A percentile compares a stretch with the other conserved stretches of the same genome.
Evolutionary conservation across 2,797 vertebrate genomes (phyloP).

Genomic region (Acipenser transmontanus): DNA sequence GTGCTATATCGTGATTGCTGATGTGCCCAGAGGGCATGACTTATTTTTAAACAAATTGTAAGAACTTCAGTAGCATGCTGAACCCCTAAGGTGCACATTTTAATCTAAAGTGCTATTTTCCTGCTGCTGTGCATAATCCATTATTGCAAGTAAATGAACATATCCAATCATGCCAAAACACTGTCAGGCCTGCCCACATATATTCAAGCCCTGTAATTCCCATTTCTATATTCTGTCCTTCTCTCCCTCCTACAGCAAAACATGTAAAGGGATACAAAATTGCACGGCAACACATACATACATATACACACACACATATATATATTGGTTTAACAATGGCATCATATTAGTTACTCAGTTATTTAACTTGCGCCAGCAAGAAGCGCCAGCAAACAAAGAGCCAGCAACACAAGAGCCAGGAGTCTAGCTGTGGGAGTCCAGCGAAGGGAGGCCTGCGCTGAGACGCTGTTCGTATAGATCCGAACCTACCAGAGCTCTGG

Average conservation of each 20-base stretch:
- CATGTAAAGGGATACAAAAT: no score
- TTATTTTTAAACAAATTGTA: constrained; percentile 8
- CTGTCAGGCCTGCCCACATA: not conserved
- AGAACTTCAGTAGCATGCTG: not conserved
- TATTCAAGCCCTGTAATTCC: not conserved
- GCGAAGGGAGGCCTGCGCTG: no score
- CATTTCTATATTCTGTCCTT: not conserved
- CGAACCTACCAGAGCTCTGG: no score
- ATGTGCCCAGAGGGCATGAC: not conserved
- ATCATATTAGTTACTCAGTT: no score
- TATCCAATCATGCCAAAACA: not conserved
- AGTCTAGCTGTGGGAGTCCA: no score
- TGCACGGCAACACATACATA: no score
- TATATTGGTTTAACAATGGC: no score
- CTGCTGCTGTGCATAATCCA: constrained; percentile 1
- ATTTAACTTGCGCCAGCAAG: no score
- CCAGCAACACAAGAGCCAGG: no score
- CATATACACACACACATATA: no score
- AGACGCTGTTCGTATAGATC: no score
- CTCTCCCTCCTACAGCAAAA: not conserved
- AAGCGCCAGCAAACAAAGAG: no score
- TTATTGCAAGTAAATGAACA: not conserved
- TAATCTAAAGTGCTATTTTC: constrained; percentile 5
- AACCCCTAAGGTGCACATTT: constrained; percentile 3
- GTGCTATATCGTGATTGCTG: not conserved